These are phyloP conservation scores for Neria commutata DNA, from an alignment of 2,888 invertebrate genomes.

Conservation along the genomic window DNA sequence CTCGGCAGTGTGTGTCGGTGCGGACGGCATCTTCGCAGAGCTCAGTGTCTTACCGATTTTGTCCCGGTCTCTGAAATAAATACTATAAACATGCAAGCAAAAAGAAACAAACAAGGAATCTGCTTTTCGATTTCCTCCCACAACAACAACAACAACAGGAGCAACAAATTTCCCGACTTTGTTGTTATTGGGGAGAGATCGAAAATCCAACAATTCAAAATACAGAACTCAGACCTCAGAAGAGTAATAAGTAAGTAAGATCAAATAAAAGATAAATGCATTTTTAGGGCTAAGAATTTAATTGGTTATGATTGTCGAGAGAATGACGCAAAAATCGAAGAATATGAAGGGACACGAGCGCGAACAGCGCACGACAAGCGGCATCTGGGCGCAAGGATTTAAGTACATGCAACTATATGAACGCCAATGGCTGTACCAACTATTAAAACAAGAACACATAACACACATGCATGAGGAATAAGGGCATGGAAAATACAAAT, in stretches of 20 bases:
- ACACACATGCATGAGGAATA: neutral
- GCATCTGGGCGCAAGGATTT: no score
- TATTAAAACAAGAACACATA: neutral
- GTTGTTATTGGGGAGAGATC: no score
- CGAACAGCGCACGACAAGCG: no score
- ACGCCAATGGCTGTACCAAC: neutral
- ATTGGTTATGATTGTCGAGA: constrained; percentile 11
- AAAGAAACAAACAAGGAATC: constrained; percentile 47
- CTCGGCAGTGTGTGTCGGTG: constrained; percentile 69
- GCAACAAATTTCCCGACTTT: neutral
- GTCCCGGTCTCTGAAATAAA: constrained; percentile 64
- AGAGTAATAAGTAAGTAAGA: neutral
- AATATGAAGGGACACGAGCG: neutral
- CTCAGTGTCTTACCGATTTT: constrained; percentile 62
- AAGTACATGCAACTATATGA: neutral
- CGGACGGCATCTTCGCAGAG: constrained; percentile 63
- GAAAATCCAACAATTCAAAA: neutral
- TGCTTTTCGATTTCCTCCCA: constrained; percentile 20
- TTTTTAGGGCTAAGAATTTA: constrained; percentile 6
- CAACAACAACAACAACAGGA: constrained; percentile 1
- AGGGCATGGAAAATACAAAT: neutral
- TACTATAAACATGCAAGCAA: constrained; percentile 63
- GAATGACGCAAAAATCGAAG: neutral
- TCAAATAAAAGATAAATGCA: neutral
- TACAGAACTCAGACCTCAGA: neutral